A percentile compares a stretch with the other conserved stretches of the same genome.
These are phyloP conservation scores for Polietes domitor DNA, from an alignment of 2,888 invertebrate species.

Conservation along the genomic window DNA sequence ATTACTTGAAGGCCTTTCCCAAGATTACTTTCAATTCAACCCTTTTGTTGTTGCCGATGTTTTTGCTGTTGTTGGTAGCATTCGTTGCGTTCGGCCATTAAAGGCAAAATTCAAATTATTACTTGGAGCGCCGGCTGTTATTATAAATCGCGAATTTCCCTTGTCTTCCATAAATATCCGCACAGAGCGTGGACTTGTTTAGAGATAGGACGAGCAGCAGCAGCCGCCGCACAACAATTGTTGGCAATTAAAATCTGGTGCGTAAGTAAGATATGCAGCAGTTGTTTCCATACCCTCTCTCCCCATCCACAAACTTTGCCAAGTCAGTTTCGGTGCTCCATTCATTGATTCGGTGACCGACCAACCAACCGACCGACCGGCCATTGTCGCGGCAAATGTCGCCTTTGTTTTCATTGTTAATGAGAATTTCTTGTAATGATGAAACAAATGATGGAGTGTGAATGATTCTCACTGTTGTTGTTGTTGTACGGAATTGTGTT, in stretches of 20 bases:
- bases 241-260: slow-evolving; percentile 70
- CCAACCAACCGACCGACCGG: slow-evolving; percentile 29
- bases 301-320: neutral
- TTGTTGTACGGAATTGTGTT: slow-evolving; percentile 72
- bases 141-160: slow-evolving; percentile 51
- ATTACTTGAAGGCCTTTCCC: slow-evolving; percentile 14
- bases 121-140: slow-evolving; percentile 55
- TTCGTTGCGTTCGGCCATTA: slow-evolving; percentile 16
- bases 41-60: neutral
- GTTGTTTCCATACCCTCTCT: neutral
- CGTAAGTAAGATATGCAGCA: slow-evolving; percentile 47
- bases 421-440: slow-evolving; percentile 80
- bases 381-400: slow-evolving; percentile 64
- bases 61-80: neutral
- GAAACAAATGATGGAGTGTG: slow-evolving; percentile 80
- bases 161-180: slow-evolving; percentile 43
- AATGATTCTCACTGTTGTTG: slow-evolving; percentile 70
- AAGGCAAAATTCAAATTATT: slow-evolving; percentile 32
- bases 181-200: slow-evolving; percentile 10
- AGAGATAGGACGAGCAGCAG: slow-evolving; percentile 19
- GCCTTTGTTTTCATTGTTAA: slow-evolving; percentile 76
- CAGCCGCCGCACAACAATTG: slow-evolving; percentile 57
- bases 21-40: slow-evolving; percentile 21
- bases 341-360: neutral
- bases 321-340: slow-evolving; percentile 38